Base-by-base conservation (phyloP, 2,888 invertebrate species). In the Sphecodes monilicornis region DNA sequence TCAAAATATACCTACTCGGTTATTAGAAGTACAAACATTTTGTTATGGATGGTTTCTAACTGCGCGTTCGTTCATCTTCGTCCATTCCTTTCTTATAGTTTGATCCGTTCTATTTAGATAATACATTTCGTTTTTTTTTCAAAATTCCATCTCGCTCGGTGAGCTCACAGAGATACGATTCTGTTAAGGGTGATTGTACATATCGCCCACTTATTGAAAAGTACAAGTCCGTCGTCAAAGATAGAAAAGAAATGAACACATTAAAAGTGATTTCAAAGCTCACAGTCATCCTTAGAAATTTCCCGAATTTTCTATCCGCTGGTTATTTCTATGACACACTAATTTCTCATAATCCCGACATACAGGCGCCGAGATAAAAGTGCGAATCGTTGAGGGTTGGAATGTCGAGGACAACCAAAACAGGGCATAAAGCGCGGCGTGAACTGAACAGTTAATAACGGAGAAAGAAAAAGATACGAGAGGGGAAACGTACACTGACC, bases 401-500 rank as follows among this genome's bases (percentile, higher is more conserved):
- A 54, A 54, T n/a, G n/a, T 54, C 10, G 3, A 11, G n/a, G 54
- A n/a, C 11, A 54, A 54, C n/a, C 3, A n/a, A 0, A n/a, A n/a
- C n/a, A 11, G 54, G 11, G 11, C 54, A n/a, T 3, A 50, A n/a
- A n/a, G 10, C 10, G n/a, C 50, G 10, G 10, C 10, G 50, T n/a
- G 3, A 50, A 50, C 22, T 3, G 50, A n/a, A 50, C n/a, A 8
- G 3, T n/a, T 16, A 64, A 41, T 10, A 26, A 68, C 5, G 13
- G 32, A 18, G 36, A 66, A 76, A 69, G 32, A 57, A 73, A 76
- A 64, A 46, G 46, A 72, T 86, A 70, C 72, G 29, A 74, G 81
- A 88, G 68, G 86, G 86, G 92, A 92, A 93, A 95, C 94, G 93
- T 94, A 94, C 95, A 94, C 95, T 95, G 94, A 96, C 96, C 95